phyloP scores from a whole-genome alignment of 2,888 invertebrate species.

The Aleiodes alternator region DNA sequence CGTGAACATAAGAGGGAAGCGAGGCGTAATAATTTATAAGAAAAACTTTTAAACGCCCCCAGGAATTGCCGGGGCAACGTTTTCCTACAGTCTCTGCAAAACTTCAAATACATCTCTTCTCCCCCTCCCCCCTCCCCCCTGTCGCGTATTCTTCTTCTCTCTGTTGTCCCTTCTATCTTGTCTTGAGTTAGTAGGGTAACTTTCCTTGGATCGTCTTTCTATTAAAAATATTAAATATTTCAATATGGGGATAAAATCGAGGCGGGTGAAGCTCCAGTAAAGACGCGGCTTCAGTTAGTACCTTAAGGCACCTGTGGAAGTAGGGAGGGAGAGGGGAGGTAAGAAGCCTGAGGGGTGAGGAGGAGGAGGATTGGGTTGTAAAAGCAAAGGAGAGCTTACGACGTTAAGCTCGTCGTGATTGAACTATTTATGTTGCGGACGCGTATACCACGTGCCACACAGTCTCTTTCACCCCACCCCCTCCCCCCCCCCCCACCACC shows the following conservation, averaged over 20 bases:
- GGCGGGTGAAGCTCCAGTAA: slow-evolving; percentile 47
- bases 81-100: slow-evolving; percentile 33
- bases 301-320: background rate
- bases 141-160: slow-evolving; percentile 6
- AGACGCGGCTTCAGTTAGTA: slow-evolving; percentile 23
- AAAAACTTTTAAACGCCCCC: slow-evolving; percentile 45
- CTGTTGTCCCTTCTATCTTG: slow-evolving; percentile 18
- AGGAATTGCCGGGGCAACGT: slow-evolving; percentile 41
- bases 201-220: slow-evolving; percentile 61
- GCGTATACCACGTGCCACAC: slow-evolving; percentile 53
- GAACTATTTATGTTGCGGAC: slow-evolving; percentile 66
- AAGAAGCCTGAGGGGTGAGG: background rate
- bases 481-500: slow-evolving; percentile 28
- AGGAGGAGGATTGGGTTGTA: slow-evolving; percentile 38
- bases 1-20: slow-evolving; percentile 31
- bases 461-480: slow-evolving; percentile 30
- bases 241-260: slow-evolving; percentile 58
- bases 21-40: slow-evolving; percentile 48
- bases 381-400: slow-evolving; percentile 56
- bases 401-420: slow-evolving; percentile 66
- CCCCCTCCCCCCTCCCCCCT: background rate
- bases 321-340: background rate
- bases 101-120: slow-evolving; percentile 29
- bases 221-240: slow-evolving; percentile 68
- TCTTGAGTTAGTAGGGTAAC: slow-evolving; percentile 46